Evolutionary conservation across 2,113 vertebrate species (phyloP).

Genomic region (Pionites leucogaster): DNA sequence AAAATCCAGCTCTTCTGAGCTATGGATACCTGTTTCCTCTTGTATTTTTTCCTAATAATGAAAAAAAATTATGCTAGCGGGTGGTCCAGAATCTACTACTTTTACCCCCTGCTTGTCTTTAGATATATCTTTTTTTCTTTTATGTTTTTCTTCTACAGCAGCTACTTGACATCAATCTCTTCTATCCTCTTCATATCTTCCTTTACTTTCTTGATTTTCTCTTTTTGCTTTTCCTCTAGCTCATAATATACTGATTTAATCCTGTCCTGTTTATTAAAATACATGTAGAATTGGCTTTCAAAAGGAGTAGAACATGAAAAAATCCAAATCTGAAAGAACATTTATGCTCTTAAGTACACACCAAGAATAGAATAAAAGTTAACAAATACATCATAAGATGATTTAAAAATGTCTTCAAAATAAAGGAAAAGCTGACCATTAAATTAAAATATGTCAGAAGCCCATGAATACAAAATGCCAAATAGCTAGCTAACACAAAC

Average conservation of each 20-base stretch:
- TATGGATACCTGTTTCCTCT: not conserved
- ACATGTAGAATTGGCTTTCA: not conserved
- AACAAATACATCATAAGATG: not conserved
- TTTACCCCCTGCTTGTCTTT: slow-evolving; percentile 41
- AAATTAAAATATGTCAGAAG: not conserved
- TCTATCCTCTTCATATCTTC: slow-evolving; percentile 50
- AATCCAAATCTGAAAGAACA: not conserved
- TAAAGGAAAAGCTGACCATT: not conserved
- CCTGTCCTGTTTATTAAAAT: slow-evolving; percentile 53
- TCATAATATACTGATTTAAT: slow-evolving; percentile 8
- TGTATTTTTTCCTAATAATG: not conserved
- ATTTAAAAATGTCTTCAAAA: not conserved
- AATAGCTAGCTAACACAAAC: not conserved
- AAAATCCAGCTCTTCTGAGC: not conserved
- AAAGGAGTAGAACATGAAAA: not conserved
- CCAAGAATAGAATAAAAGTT: not conserved
- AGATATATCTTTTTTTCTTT: slow-evolving; percentile 23
- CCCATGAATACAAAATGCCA: not conserved
- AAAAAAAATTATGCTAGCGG: not conserved
- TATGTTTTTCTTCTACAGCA: slow-evolving; percentile 53
- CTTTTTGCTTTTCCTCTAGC: not conserved
- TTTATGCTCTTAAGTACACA: not conserved
- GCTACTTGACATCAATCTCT: slow-evolving; percentile 18
- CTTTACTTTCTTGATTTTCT: slow-evolving; percentile 10
- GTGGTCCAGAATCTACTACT: not conserved